Percentiles rank a stretch among this genome's conserved stretches.
These are phyloP conservation scores for Amphipoea oculea DNA, from an alignment of 2,888 invertebrate species.

Conservation along the genomic window DNA sequence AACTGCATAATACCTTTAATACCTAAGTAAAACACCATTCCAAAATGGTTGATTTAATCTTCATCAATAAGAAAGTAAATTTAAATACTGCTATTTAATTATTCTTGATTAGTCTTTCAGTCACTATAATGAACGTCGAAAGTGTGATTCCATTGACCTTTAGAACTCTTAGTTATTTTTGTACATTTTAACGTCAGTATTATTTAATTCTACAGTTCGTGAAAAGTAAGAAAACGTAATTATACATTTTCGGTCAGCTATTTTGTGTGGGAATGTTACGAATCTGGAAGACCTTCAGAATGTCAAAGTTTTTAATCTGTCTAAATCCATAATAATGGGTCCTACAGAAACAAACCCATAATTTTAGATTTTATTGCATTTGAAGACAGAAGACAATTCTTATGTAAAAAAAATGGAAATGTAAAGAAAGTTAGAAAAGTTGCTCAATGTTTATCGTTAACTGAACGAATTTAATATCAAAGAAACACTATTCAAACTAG, in stretches of 20 bases:
- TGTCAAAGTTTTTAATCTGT: background rate
- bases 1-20: background rate
- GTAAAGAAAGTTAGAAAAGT: background rate
- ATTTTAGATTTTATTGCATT: background rate
- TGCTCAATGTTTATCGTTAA: background rate
- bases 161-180: slow-evolving; percentile 33
- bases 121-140: slow-evolving; percentile 28
- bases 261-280: slow-evolving; percentile 22
- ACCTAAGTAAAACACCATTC: background rate
- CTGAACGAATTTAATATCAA: background rate
- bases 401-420: background rate
- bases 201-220: slow-evolving; percentile 24
- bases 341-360: background rate
- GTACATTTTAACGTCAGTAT: slow-evolving; percentile 31
- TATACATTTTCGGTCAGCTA: slow-evolving; percentile 19
- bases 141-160: slow-evolving; percentile 47
- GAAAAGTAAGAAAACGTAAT: slow-evolving; percentile 5
- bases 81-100: slow-evolving; percentile 32
- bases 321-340: slow-evolving; percentile 1
- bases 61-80: slow-evolving; percentile 13
- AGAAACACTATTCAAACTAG: background rate
- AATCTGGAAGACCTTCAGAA: slow-evolving; percentile 28
- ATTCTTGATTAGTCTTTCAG: slow-evolving; percentile 57
- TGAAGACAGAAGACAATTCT: background rate
- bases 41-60: background rate